Percentiles rank a stretch among this genome's conserved stretches.
These are phyloP conservation scores for Cataglyphis albicans DNA, from an alignment of 2,888 invertebrate genomes.

Conservation along the genomic window DNA sequence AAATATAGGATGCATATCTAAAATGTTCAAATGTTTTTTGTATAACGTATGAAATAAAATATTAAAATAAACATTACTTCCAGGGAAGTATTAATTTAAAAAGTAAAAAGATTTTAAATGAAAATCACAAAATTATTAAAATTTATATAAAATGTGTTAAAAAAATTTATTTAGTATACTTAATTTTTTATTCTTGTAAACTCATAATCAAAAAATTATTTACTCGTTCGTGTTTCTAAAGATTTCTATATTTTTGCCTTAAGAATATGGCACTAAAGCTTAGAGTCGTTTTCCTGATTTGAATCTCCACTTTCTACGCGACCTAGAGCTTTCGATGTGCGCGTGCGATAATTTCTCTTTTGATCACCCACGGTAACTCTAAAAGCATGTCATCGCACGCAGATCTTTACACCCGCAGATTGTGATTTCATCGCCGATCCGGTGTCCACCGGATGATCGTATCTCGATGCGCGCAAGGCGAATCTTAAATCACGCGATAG, in stretches of 20 bases:
- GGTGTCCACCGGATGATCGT: constrained; percentile 37
- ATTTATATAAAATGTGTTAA: background rate
- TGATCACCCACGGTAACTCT: constrained; percentile 40
- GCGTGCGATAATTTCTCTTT: constrained; percentile 57
- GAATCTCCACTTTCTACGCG: constrained; percentile 44
- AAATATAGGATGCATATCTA: background rate
- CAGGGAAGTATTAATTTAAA: background rate
- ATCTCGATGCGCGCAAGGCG: constrained; percentile 6
- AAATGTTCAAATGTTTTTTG: background rate
- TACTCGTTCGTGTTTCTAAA: constrained; percentile 18
- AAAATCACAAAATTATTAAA: background rate
- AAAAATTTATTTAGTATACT: background rate
- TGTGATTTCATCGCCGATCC: constrained; percentile 16
- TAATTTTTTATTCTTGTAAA: background rate
- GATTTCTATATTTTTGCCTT: constrained; percentile 18
- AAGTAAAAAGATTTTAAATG: background rate
- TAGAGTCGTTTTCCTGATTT: constrained; percentile 56
- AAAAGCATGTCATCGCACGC: constrained; percentile 28
- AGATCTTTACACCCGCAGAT: constrained; percentile 50
- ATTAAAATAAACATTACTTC: background rate
- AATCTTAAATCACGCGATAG: constrained; percentile 42
- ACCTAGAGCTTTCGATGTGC: constrained; percentile 52
- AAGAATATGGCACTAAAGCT: constrained; percentile 29
- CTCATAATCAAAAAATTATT: background rate
- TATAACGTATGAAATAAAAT: background rate